Base-by-base conservation (phyloP, 2,797 vertebrate genomes). In the Heterohyrax brucei region DNA sequence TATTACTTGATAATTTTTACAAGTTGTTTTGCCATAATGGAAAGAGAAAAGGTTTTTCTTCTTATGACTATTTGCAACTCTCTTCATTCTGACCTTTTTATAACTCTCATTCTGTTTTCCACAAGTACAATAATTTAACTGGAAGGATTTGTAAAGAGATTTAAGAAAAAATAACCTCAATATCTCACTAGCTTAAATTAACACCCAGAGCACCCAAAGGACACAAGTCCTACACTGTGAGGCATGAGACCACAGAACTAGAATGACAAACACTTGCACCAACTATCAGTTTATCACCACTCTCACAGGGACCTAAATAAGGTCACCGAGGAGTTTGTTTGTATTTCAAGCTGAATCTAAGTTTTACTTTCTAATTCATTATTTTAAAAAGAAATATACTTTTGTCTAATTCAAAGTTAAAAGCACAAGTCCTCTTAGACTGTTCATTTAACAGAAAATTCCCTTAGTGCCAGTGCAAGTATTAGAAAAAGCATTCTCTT, bases 131-230 rank as follows among this genome's bases (percentile, higher is more conserved):
- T 64, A 97, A 95, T 73, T 6, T 93, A 96, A 89, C 64, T 86
- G 68, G 68, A 94, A 96, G 72, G 53, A 95, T 96, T 94, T 97
- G 87, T 94, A 88, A 91, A 94, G 68, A 96, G 88, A 66, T 97
- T 95, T 14, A 59, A 82, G 81, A 87, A 93, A 19, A 91, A 95
- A 92, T 13, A 76, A 83, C 16, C 44, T 83, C 84, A 96, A 62
- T 26, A 44, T 90, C 62, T 84, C 93, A 10, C 48, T 92, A 96
- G 93, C n/a, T 83, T 97, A 95, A 94, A 78, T 89, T 94, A 94
- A 97, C 96, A 93, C 90, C 93, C 84, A 89, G 70, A 95, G 83
- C 61, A 95, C 59, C 75, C 85, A 89, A 76, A 95, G 73, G 83
- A 91, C 78, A 26, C 70, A 93, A 94, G 93, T 87, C 92, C 85